These are phyloP conservation scores for Helicoverpa armigera DNA, from an alignment of 1,140 invertebrate genomes.

Conservation along the genomic window DNA sequence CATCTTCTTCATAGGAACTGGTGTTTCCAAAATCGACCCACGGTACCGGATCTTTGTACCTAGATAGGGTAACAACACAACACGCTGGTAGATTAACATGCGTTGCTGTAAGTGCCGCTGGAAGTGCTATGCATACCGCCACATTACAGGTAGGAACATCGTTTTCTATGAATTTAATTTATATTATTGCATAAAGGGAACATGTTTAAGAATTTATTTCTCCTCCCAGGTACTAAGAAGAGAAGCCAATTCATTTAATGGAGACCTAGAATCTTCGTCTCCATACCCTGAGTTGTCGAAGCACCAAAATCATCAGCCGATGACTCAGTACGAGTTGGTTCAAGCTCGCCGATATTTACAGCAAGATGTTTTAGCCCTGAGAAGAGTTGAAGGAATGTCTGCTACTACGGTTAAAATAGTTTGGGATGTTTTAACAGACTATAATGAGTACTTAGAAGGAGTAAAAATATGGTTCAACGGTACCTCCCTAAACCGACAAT, in stretches of 20 bases:
- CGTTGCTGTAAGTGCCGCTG: slow-evolving; percentile 80
- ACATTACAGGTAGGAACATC: slow-evolving; percentile 72
- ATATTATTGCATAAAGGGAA: no score
- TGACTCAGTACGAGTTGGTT: slow-evolving; percentile 93
- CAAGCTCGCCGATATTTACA: slow-evolving; percentile 92
- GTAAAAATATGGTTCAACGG: slow-evolving; percentile 97
- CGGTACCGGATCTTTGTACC: slow-evolving; percentile 74
- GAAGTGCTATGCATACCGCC: slow-evolving; percentile 79
- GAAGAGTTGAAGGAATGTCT: slow-evolving; percentile 92
- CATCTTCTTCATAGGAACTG: slow-evolving; percentile 72
- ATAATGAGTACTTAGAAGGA: slow-evolving; percentile 92
- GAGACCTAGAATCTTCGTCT: slow-evolving; percentile 77
- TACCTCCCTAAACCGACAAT: slow-evolving; percentile 85
- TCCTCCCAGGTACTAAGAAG: slow-evolving; percentile 75
- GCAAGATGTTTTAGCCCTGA: slow-evolving; percentile 93
- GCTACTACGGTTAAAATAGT: slow-evolving; percentile 93
- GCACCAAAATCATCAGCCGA: slow-evolving; percentile 89
- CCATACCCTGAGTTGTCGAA: slow-evolving; percentile 77
- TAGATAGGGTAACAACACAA: slow-evolving; percentile 73
- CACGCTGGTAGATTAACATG: slow-evolving; percentile 81
- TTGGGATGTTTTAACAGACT: slow-evolving; percentile 91
- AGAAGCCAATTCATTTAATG: slow-evolving; percentile 81
- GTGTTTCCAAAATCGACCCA: slow-evolving; percentile 78
- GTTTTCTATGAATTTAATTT: background rate
- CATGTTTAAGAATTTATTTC: background rate